Conservation (phyloP, 1,140 invertebrate genomes). For the Brachionus rotundiformis region DNA sequence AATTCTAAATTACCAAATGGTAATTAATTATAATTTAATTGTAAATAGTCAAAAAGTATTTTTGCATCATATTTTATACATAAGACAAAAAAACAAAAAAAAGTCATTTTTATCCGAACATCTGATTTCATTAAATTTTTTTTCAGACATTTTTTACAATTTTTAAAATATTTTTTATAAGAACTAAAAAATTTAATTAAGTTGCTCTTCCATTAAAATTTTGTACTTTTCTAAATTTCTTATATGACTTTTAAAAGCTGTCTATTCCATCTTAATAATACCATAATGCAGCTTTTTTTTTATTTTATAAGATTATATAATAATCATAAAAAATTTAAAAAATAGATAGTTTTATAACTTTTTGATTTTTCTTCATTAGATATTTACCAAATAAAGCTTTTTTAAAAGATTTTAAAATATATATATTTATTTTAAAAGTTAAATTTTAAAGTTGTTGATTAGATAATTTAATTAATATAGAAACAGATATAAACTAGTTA, state of each 20-base stretch:
- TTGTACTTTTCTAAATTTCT: constrained; percentile 12
- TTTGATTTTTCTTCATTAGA: background rate
- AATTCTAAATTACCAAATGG: constrained; percentile 27
- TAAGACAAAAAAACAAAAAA: background rate
- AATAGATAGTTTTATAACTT: background rate
- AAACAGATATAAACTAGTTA: no score
- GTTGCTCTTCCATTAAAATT: constrained; percentile 26
- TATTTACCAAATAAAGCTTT: background rate
- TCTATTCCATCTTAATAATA: background rate
- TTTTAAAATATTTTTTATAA: constrained; percentile 31
- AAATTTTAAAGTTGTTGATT: no score
- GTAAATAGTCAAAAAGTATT: constrained; percentile 3
- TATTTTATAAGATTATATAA: no score
- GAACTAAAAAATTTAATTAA: background rate
- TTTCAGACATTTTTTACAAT: background rate
- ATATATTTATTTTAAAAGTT: no score
- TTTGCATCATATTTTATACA: background rate
- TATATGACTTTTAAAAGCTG: background rate
- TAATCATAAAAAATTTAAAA: no score
- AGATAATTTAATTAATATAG: no score
- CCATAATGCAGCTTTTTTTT: background rate
- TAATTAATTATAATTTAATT: background rate
- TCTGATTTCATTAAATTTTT: constrained; percentile 6
- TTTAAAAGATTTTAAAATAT: background rate
- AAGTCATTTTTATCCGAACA: constrained; percentile 4